Conservation (phyloP, 2,797 vertebrate species). For the Notolepis coatsorum region DNA sequence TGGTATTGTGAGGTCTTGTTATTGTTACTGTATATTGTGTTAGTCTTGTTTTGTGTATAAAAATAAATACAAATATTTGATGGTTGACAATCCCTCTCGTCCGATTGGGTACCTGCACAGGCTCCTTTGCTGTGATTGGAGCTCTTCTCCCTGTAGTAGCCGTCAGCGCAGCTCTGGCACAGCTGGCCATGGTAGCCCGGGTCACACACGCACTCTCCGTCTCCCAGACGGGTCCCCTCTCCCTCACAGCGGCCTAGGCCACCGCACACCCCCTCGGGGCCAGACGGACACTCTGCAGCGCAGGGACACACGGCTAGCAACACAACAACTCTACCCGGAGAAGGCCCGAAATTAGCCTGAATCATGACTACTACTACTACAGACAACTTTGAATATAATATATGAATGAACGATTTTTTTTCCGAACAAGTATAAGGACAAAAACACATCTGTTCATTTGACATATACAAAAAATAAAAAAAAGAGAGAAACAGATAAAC, state of each 20-base stretch:
- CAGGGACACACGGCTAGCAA: neutral
- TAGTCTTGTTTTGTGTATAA: too few relatives aligned
- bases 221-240: slow-evolving; percentile 91
- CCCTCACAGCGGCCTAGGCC: slow-evolving; percentile 88
- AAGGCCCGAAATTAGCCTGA: neutral
- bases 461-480: too few relatives aligned
- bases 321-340: neutral
- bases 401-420: too few relatives aligned
- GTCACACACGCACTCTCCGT: slow-evolving; percentile 92
- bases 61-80: neutral
- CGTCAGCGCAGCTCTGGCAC: slow-evolving; percentile 91
- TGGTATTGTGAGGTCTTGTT: too few relatives aligned
- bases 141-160: slow-evolving; percentile 90
- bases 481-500: too few relatives aligned
- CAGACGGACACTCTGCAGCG: slow-evolving; percentile 76
- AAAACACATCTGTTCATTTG: too few relatives aligned
- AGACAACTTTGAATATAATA: too few relatives aligned
- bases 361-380: neutral
- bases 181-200: slow-evolving; percentile 89
- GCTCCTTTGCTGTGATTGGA: slow-evolving; percentile 87
- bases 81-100: neutral
- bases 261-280: slow-evolving; percentile 78
- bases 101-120: slow-evolving; percentile 71
- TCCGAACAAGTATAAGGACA: too few relatives aligned
- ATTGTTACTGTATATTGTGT: neutral